These are phyloP conservation scores for Dasysyrphus albostriatus DNA, from an alignment of 2,888 invertebrate species.

Conservation along the genomic window DNA sequence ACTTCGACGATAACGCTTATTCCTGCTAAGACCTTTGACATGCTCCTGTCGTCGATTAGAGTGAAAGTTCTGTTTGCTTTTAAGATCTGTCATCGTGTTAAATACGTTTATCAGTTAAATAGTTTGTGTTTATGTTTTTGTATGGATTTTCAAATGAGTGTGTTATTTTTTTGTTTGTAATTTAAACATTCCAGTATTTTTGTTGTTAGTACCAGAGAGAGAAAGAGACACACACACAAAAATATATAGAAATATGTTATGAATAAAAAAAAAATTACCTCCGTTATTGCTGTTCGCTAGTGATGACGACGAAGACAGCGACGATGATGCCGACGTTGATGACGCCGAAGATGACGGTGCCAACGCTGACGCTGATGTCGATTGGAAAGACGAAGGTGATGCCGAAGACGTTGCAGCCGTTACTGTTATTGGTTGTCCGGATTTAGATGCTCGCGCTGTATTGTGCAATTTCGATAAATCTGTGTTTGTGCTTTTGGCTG, in stretches of 20 bases:
- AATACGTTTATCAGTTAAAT: conserved; percentile 64
- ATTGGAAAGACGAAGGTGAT: conserved; percentile 89
- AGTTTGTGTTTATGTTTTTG: conserved; percentile 48
- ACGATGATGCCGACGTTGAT: conserved; percentile 85
- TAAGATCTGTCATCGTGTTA: conserved; percentile 59
- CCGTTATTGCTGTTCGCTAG: conserved; percentile 78
- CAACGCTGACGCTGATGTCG: conserved; percentile 85
- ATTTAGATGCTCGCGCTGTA: conserved; percentile 87
- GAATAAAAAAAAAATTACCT: conserved; percentile 54
- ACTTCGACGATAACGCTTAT: conserved; percentile 80
- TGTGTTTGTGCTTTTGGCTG: conserved; percentile 89
- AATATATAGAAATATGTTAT: conserved; percentile 13
- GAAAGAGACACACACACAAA: conserved; percentile 42
- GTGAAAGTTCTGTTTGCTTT: conserved; percentile 50
- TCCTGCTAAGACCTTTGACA: conserved; percentile 60
- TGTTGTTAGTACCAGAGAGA: conserved; percentile 62
- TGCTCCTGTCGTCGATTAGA: conserved; percentile 53
- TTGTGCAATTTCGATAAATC: conserved; percentile 89
- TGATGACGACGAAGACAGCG: conserved; percentile 89
- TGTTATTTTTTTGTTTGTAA: conserved; percentile 25
- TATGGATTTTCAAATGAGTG: conserved; percentile 34
- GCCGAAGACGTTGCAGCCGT: conserved; percentile 80
- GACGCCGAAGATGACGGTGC: conserved; percentile 83
- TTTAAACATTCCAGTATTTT: conserved; percentile 23
- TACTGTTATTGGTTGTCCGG: conserved; percentile 85